Evolutionary conservation across 1,140 invertebrate species (phyloP).

Genomic region (Fopius arisanus): DNA sequence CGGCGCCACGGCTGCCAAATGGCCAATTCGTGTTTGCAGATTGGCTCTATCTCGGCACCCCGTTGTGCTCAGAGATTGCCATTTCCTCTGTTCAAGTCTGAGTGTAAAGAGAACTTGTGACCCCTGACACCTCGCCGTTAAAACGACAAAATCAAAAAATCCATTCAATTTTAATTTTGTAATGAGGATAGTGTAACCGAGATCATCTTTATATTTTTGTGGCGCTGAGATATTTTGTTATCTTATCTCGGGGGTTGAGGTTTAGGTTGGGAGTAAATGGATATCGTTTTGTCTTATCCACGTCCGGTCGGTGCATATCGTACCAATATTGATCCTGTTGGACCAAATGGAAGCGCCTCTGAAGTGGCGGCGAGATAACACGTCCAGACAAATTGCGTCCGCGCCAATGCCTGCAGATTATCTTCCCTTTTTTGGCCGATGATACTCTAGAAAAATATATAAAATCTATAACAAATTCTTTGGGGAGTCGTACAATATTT

Average conservation of each 20-base stretch:
- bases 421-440: too few species aligned
- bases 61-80: slow-evolving; percentile 54
- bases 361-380: slow-evolving; percentile 33
- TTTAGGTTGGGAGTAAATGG: not conserved
- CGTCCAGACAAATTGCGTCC: slow-evolving; percentile 43
- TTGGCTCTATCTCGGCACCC: slow-evolving; percentile 63
- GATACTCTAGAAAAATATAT: too few species aligned
- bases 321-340: slow-evolving; percentile 39
- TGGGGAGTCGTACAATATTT: too few species aligned
- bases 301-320: slow-evolving; percentile 24
- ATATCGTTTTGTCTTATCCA: slow-evolving; percentile 24
- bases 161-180: too few species aligned
- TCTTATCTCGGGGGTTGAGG: not conserved
- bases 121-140: not conserved
- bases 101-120: not conserved
- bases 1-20: slow-evolving; percentile 59
- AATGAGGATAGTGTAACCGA: too few species aligned
- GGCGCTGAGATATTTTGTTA: not conserved
- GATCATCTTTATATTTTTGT: not conserved
- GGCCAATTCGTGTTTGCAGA: slow-evolving; percentile 64
- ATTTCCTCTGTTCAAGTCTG: slow-evolving; percentile 50
- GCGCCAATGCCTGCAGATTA: slow-evolving; percentile 31
- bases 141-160: too few species aligned
- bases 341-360: slow-evolving; percentile 18
- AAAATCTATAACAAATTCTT: too few species aligned